phyloP scores from a whole-genome alignment of 2,797 vertebrate genomes.

The Hylomyscus alleni region DNA sequence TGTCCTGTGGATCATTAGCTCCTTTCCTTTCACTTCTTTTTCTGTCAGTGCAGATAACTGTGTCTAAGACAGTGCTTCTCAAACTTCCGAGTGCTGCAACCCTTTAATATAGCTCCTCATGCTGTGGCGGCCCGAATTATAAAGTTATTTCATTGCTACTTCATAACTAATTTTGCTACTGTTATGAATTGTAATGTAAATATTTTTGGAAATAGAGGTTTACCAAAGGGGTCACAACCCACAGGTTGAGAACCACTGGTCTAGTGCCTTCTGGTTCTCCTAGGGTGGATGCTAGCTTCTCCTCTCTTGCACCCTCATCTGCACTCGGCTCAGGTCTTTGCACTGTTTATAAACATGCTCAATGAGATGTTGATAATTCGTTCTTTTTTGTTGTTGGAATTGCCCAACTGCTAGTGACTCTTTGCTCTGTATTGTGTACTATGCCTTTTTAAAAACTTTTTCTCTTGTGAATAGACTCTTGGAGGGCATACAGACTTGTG shows the following conservation, averaged over 20 bases:
- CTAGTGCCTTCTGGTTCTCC: background rate
- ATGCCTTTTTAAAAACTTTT: background rate
- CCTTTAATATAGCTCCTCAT: background rate
- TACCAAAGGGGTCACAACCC: background rate
- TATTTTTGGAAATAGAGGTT: background rate
- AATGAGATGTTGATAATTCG: slow-evolving; percentile 39
- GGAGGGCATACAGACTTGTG: background rate
- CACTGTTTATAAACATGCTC: slow-evolving; percentile 20
- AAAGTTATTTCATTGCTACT: background rate
- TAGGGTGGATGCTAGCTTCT: background rate
- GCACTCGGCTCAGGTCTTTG: background rate
- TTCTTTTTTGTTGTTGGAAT: slow-evolving; percentile 18
- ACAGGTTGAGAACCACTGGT: background rate
- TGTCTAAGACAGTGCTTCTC: background rate
- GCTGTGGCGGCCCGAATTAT: background rate
- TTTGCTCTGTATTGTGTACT: slow-evolving; percentile 10
- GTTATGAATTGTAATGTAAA: background rate
- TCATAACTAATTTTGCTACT: background rate
- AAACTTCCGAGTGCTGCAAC: background rate
- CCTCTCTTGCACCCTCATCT: background rate
- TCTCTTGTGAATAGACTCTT: slow-evolving; percentile 52
- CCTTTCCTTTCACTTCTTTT: background rate
- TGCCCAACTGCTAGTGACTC: background rate
- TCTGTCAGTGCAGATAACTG: background rate
- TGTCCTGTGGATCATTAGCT: background rate